Conservation (phyloP, 2,888 invertebrate genomes). For the Laspeyria flexula region DNA sequence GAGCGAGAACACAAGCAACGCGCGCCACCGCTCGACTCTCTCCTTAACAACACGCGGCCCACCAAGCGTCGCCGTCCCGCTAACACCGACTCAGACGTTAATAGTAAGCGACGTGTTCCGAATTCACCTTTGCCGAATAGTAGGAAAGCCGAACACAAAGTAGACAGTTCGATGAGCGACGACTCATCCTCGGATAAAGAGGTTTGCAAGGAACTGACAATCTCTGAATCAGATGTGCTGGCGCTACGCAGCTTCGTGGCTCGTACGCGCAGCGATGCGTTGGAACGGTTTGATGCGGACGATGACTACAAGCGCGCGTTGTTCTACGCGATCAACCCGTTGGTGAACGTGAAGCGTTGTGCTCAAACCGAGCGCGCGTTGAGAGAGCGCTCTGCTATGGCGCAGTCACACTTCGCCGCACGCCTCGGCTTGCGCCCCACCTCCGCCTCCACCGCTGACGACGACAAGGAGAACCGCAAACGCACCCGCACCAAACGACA, state of each 20-base stretch:
- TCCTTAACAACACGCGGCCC: not conserved
- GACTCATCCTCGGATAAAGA: not conserved
- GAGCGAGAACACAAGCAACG: not conserved
- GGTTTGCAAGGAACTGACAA: slow-evolving; percentile 50
- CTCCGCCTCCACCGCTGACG: not conserved
- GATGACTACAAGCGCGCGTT: slow-evolving; percentile 47
- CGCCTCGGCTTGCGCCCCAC: slow-evolving; percentile 47
- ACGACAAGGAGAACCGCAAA: not conserved
- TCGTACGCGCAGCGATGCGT: slow-evolving; percentile 43
- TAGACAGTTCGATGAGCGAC: too few species aligned
- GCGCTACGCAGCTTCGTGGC: slow-evolving; percentile 49
- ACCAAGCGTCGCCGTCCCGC: not conserved
- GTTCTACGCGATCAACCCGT: slow-evolving; percentile 63
- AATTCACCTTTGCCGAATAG: too few species aligned
- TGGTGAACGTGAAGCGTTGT: slow-evolving; percentile 55
- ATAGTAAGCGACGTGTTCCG: too few species aligned
- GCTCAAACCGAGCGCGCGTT: slow-evolving; percentile 38
- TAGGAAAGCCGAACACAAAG: too few species aligned
- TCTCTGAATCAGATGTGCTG: slow-evolving; percentile 50
- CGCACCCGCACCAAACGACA: not conserved
- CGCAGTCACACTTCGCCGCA: slow-evolving; percentile 49
- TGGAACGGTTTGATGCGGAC: slow-evolving; percentile 52
- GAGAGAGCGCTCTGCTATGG: slow-evolving; percentile 11
- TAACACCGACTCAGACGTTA: not conserved
- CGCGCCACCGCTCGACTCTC: not conserved